Evolutionary conservation across 2,888 invertebrate genomes (phyloP), one percentile per base, ranked within the genome.

Genomic region (Ectropis crepuscularia): DNA sequence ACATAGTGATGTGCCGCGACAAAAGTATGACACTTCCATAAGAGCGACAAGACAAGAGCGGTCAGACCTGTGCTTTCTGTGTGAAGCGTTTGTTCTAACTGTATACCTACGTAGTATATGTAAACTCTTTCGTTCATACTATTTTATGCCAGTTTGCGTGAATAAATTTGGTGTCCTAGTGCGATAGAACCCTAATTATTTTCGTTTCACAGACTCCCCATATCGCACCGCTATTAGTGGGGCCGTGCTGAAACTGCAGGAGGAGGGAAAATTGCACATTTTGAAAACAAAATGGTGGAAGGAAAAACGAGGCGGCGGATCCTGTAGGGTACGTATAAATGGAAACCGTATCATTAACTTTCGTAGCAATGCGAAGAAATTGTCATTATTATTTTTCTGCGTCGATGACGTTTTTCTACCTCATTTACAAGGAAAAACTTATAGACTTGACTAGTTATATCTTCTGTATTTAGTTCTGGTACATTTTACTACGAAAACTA

Each of bases 241-340:
- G 39, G 98, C 98, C 50, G 98, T 99, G 74, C 92, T 99, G 55
- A 97, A 97, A 89, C 94, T 99, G 45, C 99, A 99, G 93, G 99
- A 99, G 89, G 97, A 97, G 85, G 99, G 99, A 49, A 96, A 96
- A 88, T 94, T 99, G 68, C 98, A 97, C 83, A 96, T 96, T 83
- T 93, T 99, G 78, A 99, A 99, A 94, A 97, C 98, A 39, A 96
- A 97, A 83, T 99, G 99, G 99, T 99, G 99, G 99, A 98, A 98
- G 83, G 97, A 98, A 88, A 97, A 96, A 90, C 94, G 97, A 39
- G 98, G 98, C 16, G 98, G 98, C 28, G 97, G 97, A 53, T 95
- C 96, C 62, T 97, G 97, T 84, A 94, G 96, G 82, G 96, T 96
- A 91, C 94, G 94, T 87, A 69, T 67, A 58, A 62, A 54, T 42